phyloP scores from a whole-genome alignment of 1,140 invertebrate genomes.

The Globodera ellingtonae region DNA sequence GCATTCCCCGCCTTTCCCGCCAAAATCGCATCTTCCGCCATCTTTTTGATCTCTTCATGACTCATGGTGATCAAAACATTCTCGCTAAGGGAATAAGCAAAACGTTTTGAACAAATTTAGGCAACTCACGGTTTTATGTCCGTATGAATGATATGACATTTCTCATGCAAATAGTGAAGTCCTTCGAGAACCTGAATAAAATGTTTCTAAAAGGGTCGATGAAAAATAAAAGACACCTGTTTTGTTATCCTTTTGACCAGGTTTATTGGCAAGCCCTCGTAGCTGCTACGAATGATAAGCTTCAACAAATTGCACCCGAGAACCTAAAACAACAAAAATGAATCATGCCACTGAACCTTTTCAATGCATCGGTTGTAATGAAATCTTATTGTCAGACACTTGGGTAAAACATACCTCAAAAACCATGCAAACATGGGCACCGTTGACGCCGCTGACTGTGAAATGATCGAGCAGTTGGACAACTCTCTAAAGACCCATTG shows the following conservation, averaged over 20 bases:
- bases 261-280: slow-evolving; percentile 88
- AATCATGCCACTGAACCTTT: not conserved
- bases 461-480: slow-evolving; percentile 52
- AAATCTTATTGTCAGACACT: too few species aligned
- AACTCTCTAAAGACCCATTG: slow-evolving; percentile 12
- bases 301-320: slow-evolving; percentile 95
- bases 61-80: slow-evolving; percentile 78
- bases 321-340: slow-evolving; percentile 72
- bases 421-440: slow-evolving; percentile 73
- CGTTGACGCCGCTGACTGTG: slow-evolving; percentile 77
- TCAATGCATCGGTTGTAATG: not conserved
- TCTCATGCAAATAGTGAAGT: slow-evolving; percentile 91
- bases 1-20: slow-evolving; percentile 36
- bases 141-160: slow-evolving; percentile 97
- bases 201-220: not conserved
- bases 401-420: slow-evolving; percentile 48
- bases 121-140: slow-evolving; percentile 79
- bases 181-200: slow-evolving; percentile 77
- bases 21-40: slow-evolving; percentile 46
- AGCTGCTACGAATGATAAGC: slow-evolving; percentile 95
- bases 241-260: slow-evolving; percentile 93
- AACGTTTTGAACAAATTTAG: not conserved
- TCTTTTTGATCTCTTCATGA: slow-evolving; percentile 38
- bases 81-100: slow-evolving; percentile 70
- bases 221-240: slow-evolving; percentile 74